Conservation (phyloP, 2,113 vertebrate species). For the Forbesichthys agassizii region DNA sequence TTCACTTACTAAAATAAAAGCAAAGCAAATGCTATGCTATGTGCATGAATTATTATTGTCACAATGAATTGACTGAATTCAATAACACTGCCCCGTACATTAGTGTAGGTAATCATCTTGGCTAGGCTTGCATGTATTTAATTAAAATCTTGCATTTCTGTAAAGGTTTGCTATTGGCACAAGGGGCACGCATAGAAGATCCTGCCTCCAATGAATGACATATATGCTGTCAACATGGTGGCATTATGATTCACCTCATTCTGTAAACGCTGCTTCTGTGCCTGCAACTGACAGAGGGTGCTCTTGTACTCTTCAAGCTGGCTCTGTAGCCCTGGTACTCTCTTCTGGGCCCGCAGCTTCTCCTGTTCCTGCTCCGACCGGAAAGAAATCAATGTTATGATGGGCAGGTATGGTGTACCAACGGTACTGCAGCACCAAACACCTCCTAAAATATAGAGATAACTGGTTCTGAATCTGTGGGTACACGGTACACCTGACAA, state of each 20-base stretch:
- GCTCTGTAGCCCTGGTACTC: conserved; percentile 78
- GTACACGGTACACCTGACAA: no score
- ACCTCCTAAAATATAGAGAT: no score
- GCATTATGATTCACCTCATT: conserved; percentile 80
- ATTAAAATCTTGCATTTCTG: no score
- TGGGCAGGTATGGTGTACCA: background rate
- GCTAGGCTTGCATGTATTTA: no score
- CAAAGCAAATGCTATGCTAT: no score
- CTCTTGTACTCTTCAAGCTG: conserved; percentile 90
- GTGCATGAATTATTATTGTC: no score
- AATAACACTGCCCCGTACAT: background rate
- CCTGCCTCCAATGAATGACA: no score
- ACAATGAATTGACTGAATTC: background rate
- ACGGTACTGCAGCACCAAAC: no score
- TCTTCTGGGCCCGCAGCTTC: conserved; percentile 82
- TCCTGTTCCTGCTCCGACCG: conserved; percentile 76
- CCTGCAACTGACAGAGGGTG: conserved; percentile 85
- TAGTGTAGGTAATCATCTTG: background rate
- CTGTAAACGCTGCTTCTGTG: conserved; percentile 84
- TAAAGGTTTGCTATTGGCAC: no score
- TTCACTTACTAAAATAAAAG: no score
- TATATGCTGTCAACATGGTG: conserved; percentile 43
- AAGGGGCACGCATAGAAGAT: no score
- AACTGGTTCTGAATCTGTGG: no score
- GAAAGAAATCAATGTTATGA: conserved; percentile 18